Conservation (phyloP, 2,797 vertebrate species). For the Gymnoscopelus braueri region DNA sequence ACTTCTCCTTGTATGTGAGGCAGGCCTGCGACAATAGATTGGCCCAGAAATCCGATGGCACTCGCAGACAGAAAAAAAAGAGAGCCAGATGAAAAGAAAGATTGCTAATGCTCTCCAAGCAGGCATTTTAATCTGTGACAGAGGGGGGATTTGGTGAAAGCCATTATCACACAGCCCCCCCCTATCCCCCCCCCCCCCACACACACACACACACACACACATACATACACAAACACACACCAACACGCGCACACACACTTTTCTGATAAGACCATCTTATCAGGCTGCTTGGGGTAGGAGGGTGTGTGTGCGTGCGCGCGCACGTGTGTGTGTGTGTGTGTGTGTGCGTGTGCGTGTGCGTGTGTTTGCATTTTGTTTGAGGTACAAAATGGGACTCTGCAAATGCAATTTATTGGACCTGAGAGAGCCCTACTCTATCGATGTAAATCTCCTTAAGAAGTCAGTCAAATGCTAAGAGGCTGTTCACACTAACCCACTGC, state of each 20-base stretch:
- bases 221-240: background rate
- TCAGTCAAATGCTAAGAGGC: slow-evolving; percentile 55
- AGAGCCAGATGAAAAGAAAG: slow-evolving; percentile 87
- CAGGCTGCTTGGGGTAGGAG: slow-evolving; percentile 79
- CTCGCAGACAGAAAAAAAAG: slow-evolving; percentile 54
- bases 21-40: slow-evolving; percentile 84
- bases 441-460: slow-evolving; percentile 71
- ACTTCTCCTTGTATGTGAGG: slow-evolving; percentile 89
- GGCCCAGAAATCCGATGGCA: slow-evolving; percentile 87
- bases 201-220: slow-evolving; percentile 49
- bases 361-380: background rate
- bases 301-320: slow-evolving; percentile 9
- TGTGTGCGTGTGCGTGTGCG: background rate
- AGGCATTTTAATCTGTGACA: slow-evolving; percentile 92
- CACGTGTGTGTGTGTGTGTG: background rate
- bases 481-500: slow-evolving; percentile 53
- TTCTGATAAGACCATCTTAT: slow-evolving; percentile 90
- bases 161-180: slow-evolving; percentile 86
- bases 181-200: slow-evolving; percentile 61
- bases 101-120: slow-evolving; percentile 88
- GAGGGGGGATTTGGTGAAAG: slow-evolving; percentile 91
- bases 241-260: slow-evolving; percentile 59
- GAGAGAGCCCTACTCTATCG: slow-evolving; percentile 46
- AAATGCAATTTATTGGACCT: slow-evolving; percentile 66
- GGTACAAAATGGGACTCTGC: slow-evolving; percentile 70